Evolutionary conservation across 2,113 vertebrate genomes (phyloP).

Genomic region (Halichoeres trimaculatus): DNA sequence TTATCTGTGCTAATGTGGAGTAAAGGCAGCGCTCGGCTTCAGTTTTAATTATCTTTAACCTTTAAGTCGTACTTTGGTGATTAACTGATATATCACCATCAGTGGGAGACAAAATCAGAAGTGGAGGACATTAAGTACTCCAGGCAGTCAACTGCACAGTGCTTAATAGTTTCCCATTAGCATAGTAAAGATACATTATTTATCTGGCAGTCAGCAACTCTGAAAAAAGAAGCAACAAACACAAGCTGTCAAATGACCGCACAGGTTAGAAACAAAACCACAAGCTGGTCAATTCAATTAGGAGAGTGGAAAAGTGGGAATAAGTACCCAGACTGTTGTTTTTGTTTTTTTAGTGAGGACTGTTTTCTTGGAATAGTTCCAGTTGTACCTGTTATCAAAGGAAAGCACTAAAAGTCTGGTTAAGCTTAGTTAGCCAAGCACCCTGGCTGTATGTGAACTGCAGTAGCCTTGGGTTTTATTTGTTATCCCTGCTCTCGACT

Average conservation of each 20-base stretch:
- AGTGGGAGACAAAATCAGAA: not conserved
- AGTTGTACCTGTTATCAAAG: too few species aligned
- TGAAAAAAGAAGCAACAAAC: not conserved
- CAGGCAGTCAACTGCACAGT: not conserved
- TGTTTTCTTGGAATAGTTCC: not conserved
- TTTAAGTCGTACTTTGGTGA: not conserved
- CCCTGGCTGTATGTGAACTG: too few species aligned
- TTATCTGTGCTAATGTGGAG: constrained; percentile 1
- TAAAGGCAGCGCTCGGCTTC: constrained; percentile 4
- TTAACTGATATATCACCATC: not conserved
- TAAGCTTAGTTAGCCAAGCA: too few species aligned
- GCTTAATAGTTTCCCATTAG: not conserved
- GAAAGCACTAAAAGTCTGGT: too few species aligned
- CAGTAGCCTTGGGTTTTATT: too few species aligned
- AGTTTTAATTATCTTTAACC: not conserved
- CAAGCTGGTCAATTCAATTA: not conserved
- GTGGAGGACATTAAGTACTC: not conserved
- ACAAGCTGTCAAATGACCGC: not conserved
- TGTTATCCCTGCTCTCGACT: too few species aligned
- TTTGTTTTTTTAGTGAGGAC: not conserved
- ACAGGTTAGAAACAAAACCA: not conserved
- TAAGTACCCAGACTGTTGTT: not conserved
- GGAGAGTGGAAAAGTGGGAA: not conserved
- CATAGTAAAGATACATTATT: not conserved
- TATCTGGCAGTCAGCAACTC: not conserved